Percentiles rank a stretch among this genome's conserved stretches.
Evolutionary conservation across 2,888 invertebrate species (phyloP).

Genomic region (Melanchra persicariae): DNA sequence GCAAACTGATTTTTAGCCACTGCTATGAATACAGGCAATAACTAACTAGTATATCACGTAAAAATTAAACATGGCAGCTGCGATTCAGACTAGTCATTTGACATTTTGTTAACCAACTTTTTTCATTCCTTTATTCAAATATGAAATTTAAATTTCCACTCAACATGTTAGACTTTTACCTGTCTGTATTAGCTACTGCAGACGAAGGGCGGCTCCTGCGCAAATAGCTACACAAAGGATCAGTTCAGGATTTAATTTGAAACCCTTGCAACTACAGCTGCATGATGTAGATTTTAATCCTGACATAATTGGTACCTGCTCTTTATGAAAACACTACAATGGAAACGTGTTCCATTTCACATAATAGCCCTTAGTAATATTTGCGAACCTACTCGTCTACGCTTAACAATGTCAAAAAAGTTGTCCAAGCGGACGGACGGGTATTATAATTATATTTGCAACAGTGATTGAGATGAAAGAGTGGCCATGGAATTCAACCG

Average conservation of each 20-base stretch:
- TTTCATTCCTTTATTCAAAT: no score
- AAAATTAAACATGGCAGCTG: background rate
- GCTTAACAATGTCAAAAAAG: background rate
- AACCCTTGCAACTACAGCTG: conserved; percentile 4
- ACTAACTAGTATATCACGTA: background rate
- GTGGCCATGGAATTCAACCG: background rate
- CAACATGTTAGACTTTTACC: background rate
- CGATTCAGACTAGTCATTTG: background rate
- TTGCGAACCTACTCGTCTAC: background rate
- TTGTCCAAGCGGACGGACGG: background rate
- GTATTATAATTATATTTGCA: conserved; percentile 18
- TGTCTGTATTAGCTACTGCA: background rate
- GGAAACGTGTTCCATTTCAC: conserved; percentile 6
- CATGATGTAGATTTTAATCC: conserved; percentile 12
- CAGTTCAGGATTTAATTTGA: background rate
- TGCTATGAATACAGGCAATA: no score
- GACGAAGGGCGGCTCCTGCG: background rate
- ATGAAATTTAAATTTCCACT: background rate
- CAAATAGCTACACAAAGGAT: background rate
- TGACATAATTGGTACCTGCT: background rate
- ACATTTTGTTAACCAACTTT: no score
- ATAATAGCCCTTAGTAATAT: background rate
- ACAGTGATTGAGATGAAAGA: conserved; percentile 3
- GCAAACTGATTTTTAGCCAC: background rate
- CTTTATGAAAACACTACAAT: conserved; percentile 12